Evolutionary conservation across 2,888 invertebrate species (phyloP), one percentile per base, ranked within the genome.

Genomic region (Nasonia oneida): DNA sequence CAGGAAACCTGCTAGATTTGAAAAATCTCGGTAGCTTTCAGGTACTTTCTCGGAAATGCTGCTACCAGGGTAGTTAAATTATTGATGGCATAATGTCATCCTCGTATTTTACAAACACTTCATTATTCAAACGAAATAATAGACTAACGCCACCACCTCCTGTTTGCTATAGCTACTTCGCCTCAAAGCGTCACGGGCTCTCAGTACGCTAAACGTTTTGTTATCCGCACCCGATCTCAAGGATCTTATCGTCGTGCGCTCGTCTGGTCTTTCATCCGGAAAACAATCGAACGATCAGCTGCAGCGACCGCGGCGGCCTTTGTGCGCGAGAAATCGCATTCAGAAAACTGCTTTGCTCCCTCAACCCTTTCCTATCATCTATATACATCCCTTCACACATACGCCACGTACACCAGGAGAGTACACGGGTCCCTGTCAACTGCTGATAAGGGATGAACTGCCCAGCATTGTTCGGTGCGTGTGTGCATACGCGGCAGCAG

Each of bases 221-320:
- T 73, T 75, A 74, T n/a, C 37, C 37, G 67, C 37, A 64, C 67
- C 50, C 6, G 64, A 75, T 67, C 67, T 61, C 61, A 33, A 75
- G 29, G 83, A 73, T 80, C 84, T 84, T 74, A 79, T 79, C 74
- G 67, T 61, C 64, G n/a, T n/a, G 57, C 42, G 18, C 18, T n/a
- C 64, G 83, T 33, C 50, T 47, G 42, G 42, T 2, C 84, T 81
- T 71, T 75, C 80, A 76, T 29, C 75, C 53, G 81, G 74, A 85
- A 85, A 85, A 85, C 85, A 85, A 85, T 85, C 74, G 81, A 75
- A 39, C 81, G 82, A 85, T 85, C 85, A 85, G 73, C 73, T 33
- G 78, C 85, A 81, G 77, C 29, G 18, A 37, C 70, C 42, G 14
- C 67, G 42, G 14, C 29, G 23, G 57, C 8, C 47, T 29, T 37